These are phyloP conservation scores for Iphiclides podalirius DNA, from an alignment of 2,888 invertebrate species.

Conservation along the genomic window DNA sequence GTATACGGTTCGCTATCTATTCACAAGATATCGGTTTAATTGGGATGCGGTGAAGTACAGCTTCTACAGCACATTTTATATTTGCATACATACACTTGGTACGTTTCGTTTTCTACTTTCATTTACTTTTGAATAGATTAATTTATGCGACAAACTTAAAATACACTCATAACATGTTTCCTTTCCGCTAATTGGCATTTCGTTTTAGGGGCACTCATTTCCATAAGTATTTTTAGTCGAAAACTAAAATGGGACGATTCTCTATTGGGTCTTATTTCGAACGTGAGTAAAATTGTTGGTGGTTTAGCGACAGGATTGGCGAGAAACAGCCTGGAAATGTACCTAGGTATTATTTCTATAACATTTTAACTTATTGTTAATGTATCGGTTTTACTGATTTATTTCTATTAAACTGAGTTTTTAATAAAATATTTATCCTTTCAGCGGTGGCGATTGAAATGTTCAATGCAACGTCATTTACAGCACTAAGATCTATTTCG, in stretches of 20 bases:
- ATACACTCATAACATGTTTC: background rate
- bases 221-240: conserved; percentile 64
- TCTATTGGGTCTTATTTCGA: conserved; percentile 58
- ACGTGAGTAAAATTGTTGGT: conserved; percentile 57
- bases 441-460: conserved; percentile 84
- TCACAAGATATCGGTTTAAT: conserved; percentile 67
- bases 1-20: conserved; percentile 63
- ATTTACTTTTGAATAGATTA: background rate
- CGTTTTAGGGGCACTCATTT: conserved; percentile 59
- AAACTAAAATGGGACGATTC: conserved; percentile 62
- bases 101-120: conserved; percentile 28
- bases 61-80: conserved; percentile 63
- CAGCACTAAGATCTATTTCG: conserved; percentile 86
- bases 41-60: conserved; percentile 75
- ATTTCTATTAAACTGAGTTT: too few relatives aligned
- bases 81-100: conserved; percentile 62
- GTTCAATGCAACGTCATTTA: conserved; percentile 86
- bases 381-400: conserved; percentile 1
- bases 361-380: too few relatives aligned
- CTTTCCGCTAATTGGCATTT: background rate
- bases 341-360: conserved; percentile 46
- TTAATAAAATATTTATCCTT: conserved; percentile 44
- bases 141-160: background rate
- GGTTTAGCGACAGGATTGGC: conserved; percentile 53
- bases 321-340: conserved; percentile 54